phyloP scores from a whole-genome alignment of 2,113 vertebrate genomes.

The Tichodroma muraria region DNA sequence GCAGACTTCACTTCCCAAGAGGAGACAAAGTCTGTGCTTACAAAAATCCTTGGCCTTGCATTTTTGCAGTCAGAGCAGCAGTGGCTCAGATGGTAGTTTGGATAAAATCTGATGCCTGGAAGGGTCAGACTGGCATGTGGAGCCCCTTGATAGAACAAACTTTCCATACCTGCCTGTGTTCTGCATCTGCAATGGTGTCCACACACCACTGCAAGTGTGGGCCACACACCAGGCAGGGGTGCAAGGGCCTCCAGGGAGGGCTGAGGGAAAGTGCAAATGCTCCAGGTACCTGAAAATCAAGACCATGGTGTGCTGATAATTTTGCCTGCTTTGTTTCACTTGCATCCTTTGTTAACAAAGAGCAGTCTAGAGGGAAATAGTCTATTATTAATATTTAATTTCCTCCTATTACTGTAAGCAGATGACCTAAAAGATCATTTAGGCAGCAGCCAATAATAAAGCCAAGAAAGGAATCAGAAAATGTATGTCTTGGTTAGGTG shows the following conservation, averaged over 20 bases:
- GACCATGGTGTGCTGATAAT: neutral
- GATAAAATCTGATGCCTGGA: neutral
- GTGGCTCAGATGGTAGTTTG: neutral
- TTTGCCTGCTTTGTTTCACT: constrained; percentile 52
- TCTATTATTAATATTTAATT: constrained; percentile 68
- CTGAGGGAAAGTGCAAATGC: neutral
- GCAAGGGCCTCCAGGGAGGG: neutral
- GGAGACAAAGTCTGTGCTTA: neutral
- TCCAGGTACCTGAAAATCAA: neutral
- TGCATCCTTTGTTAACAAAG: constrained; percentile 19
- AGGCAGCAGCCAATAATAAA: constrained; percentile 4
- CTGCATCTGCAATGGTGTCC: neutral
- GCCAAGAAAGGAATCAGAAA: constrained; percentile 16
- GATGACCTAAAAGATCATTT: constrained; percentile 63
- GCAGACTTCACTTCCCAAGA: neutral
- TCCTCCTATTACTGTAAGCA: constrained; percentile 64
- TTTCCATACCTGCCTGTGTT: neutral
- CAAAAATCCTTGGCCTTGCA: neutral
- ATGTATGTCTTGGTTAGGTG: neutral
- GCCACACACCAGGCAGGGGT: neutral
- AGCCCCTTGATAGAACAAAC: neutral
- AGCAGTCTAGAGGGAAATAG: constrained; percentile 53
- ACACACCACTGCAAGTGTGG: too few species aligned
- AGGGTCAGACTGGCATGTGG: neutral
- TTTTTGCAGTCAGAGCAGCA: neutral